These are phyloP conservation scores for Euphonia xanthogaster DNA, from an alignment of 2,797 vertebrate genomes.

Conservation along the genomic window DNA sequence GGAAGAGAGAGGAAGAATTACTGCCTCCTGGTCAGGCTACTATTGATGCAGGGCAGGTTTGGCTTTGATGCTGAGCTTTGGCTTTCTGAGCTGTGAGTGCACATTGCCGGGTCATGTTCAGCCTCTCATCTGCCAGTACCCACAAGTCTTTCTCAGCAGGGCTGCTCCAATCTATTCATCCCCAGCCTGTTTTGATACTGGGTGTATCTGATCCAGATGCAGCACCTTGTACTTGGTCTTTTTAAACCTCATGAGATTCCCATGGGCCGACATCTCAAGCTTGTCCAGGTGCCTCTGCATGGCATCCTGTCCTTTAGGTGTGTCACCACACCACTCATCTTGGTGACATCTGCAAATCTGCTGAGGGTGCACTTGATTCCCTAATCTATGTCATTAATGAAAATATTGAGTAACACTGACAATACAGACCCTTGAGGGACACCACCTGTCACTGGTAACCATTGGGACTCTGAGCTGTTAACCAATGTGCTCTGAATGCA, in stretches of 20 bases:
- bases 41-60: background rate
- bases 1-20: background rate
- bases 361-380: background rate
- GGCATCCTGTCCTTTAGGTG: background rate
- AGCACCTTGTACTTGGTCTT: background rate
- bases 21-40: background rate
- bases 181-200: background rate
- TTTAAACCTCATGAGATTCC: background rate
- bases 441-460: background rate
- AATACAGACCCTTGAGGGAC: background rate
- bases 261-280: background rate
- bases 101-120: fast-evolving
- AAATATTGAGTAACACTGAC: too few relatives aligned
- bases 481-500: background rate
- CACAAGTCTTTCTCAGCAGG: background rate
- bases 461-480: background rate
- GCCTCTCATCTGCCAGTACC: background rate
- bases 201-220: too few relatives aligned
- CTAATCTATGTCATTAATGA: background rate
- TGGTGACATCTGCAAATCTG: background rate
- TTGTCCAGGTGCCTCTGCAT: background rate
- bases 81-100: background rate
- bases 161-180: background rate
- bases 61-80: background rate
- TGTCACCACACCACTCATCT: background rate